These are phyloP conservation scores for Boloria euphrosyne DNA, from an alignment of 2,888 invertebrate species.

Conservation along the genomic window DNA sequence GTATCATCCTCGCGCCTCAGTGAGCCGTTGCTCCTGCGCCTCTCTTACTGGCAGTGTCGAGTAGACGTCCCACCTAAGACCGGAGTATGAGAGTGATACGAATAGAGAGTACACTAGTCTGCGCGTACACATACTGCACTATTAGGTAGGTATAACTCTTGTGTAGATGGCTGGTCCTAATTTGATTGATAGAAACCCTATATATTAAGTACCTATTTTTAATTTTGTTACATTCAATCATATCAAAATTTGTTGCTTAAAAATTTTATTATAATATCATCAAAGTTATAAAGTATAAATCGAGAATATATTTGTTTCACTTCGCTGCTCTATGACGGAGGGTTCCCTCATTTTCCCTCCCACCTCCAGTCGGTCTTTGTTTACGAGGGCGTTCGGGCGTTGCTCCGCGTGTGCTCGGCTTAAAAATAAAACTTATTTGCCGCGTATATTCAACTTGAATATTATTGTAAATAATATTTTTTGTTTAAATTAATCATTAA, in stretches of 20 bases:
- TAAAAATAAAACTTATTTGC: constrained; percentile 61
- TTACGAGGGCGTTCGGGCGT: constrained; percentile 65
- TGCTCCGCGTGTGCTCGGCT: constrained; percentile 56
- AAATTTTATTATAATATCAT: background rate
- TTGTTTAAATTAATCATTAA: background rate
- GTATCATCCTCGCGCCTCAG: too few species aligned
- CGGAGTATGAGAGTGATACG: too few species aligned
- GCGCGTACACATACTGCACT: too few species aligned
- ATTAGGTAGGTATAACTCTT: too few species aligned
- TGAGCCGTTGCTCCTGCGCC: too few species aligned
- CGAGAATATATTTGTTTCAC: constrained; percentile 38
- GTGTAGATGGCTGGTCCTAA: too few species aligned
- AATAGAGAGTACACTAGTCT: too few species aligned
- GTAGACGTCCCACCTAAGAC: too few species aligned
- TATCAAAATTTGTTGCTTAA: background rate
- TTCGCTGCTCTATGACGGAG: constrained; percentile 65
- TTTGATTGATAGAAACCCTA: too few species aligned
- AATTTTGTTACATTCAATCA: too few species aligned
- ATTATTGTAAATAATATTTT: constrained; percentile 11
- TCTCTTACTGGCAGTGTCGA: too few species aligned
- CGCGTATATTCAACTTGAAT: constrained; percentile 32
- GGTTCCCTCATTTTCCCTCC: constrained; percentile 56
- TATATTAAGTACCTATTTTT: too few species aligned
- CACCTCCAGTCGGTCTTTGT: constrained; percentile 71
- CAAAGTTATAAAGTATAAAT: background rate